Conservation (phyloP, 1,140 invertebrate species). For the Tetragonula clypearis region DNA sequence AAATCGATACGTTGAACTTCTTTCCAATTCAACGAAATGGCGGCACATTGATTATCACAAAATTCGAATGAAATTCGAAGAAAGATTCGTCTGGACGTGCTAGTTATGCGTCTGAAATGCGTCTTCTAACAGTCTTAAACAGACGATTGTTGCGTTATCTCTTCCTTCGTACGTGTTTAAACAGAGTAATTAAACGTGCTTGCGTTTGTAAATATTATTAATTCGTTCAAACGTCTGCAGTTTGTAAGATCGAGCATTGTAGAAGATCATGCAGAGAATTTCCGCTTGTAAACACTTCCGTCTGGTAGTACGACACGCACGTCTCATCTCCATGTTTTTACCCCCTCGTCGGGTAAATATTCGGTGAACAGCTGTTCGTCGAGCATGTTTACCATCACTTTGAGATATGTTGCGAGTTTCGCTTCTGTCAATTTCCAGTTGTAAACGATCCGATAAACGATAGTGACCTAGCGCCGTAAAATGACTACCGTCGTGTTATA, state of each 20-base stretch:
- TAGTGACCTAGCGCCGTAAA: slow-evolving; percentile 12
- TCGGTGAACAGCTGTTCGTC: slow-evolving; percentile 44
- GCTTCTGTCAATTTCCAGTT: slow-evolving; percentile 12
- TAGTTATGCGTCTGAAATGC: no score
- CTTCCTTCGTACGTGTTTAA: background rate
- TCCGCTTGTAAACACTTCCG: slow-evolving; percentile 26
- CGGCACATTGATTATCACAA: no score
- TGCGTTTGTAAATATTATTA: background rate
- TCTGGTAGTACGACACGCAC: background rate
- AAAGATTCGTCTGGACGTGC: no score
- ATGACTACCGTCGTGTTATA: slow-evolving; percentile 21
- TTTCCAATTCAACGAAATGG: no score
- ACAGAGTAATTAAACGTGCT: background rate
- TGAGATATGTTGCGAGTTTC: slow-evolving; percentile 7
- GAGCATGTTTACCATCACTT: slow-evolving; percentile 33
- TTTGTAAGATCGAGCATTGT: background rate
- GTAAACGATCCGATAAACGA: background rate
- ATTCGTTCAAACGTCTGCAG: background rate
- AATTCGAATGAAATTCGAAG: background rate
- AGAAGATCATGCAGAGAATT: background rate
- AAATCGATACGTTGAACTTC: no score
- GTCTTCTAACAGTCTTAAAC: background rate
- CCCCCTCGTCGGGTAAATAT: slow-evolving; percentile 28
- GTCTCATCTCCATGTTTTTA: slow-evolving; percentile 35
- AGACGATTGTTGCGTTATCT: background rate